Conservation (phyloP, 64 coral and sea anemone species). For the Trachythela sp. region DNA sequence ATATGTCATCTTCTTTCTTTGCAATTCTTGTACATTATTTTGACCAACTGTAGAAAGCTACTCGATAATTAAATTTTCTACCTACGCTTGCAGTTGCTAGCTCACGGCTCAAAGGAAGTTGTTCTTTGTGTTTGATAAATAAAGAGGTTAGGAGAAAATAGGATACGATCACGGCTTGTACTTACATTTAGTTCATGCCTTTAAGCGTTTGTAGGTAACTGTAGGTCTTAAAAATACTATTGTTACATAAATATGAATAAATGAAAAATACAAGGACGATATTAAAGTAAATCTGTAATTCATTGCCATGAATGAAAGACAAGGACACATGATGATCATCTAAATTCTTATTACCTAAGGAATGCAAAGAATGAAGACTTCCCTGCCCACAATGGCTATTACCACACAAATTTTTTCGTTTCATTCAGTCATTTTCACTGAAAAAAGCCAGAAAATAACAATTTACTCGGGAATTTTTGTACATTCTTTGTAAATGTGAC, state of each 20-base stretch:
- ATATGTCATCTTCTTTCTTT: not conserved
- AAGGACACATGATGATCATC: not conserved
- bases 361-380: not conserved
- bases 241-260: no score
- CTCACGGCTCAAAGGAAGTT: not conserved
- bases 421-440: no score
- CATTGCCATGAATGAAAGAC: not conserved
- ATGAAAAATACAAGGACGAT: no score
- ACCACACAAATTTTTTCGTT: no score
- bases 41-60: not conserved
- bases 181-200: not conserved
- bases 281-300: no score
- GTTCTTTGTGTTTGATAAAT: not conserved
- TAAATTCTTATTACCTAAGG: not conserved
- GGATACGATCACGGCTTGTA: not conserved
- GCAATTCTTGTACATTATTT: not conserved
- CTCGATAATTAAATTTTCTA: not conserved
- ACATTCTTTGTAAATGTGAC: no score
- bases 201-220: not conserved
- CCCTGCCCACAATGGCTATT: no score
- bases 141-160: not conserved
- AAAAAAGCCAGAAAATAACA: no score
- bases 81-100: not conserved
- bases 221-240: no score
- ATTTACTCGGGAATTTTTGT: no score